phyloP scores from a whole-genome alignment of 2,113 vertebrate genomes.

The Procavia capensis region DNA sequence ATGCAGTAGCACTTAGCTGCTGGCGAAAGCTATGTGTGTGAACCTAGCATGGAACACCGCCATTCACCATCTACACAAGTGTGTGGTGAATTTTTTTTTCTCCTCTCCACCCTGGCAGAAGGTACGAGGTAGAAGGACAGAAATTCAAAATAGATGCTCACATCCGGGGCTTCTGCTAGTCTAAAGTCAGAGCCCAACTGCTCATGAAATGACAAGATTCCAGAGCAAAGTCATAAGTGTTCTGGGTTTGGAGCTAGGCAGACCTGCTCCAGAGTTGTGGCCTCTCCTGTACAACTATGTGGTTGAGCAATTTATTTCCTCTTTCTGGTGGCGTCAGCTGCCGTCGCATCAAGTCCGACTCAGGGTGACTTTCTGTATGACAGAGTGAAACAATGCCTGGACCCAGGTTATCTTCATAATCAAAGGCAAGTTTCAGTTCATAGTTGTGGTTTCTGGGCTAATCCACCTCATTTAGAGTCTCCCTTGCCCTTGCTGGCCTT shows the following conservation, averaged over 20 bases:
- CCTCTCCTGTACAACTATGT: background rate
- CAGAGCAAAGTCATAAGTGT: rapidly evolving
- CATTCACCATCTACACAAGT: background rate
- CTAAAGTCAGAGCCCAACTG: background rate
- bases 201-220: background rate
- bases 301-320: background rate
- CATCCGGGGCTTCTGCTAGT: background rate
- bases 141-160: background rate
- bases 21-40: background rate
- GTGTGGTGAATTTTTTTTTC: background rate
- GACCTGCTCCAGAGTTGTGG: rapidly evolving
- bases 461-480: too few relatives aligned
- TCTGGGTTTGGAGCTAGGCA: background rate
- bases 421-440: too few relatives aligned
- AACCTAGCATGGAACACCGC: background rate
- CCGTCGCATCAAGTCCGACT: too few relatives aligned
- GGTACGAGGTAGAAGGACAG: background rate
- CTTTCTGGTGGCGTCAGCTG: background rate
- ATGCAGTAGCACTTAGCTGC: background rate
- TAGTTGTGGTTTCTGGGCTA: too few relatives aligned
- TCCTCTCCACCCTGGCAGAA: background rate
- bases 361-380: too few relatives aligned
- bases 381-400: too few relatives aligned
- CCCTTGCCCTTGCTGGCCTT: too few relatives aligned
- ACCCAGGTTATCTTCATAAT: too few relatives aligned